Percentiles rank a stretch among this genome's conserved stretches.
Evolutionary conservation across 2,113 vertebrate species (phyloP).

Genomic region (Danio rerio): DNA sequence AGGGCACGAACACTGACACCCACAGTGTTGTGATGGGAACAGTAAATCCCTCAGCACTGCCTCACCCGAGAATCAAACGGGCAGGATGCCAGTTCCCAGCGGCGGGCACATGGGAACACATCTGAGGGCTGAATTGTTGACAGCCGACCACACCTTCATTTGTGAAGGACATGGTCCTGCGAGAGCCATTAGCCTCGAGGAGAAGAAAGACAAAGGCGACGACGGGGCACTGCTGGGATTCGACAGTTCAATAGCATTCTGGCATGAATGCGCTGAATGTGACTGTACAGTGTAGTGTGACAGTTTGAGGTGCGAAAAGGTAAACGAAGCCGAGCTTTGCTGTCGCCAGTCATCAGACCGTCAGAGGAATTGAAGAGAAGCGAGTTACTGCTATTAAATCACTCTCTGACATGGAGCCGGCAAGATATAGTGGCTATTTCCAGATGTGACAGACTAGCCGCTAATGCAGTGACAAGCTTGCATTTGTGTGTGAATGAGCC

Average conservation of each 20-base stretch:
- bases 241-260: slow-evolving; percentile 19
- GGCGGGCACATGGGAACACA: slow-evolving; percentile 16
- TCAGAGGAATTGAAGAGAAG: background rate
- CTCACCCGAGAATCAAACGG: slow-evolving; percentile 34
- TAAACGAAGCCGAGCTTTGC: slow-evolving; percentile 23
- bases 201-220: slow-evolving; percentile 25
- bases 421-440: slow-evolving; percentile 16
- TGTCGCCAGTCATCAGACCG: slow-evolving; percentile 23
- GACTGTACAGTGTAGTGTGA: slow-evolving; percentile 34
- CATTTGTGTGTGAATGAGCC: slow-evolving; percentile 1
- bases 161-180: slow-evolving; percentile 32
- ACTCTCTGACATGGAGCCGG: slow-evolving; percentile 26
- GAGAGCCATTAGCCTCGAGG: slow-evolving; percentile 37
- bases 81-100: slow-evolving; percentile 38
- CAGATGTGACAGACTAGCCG: slow-evolving; percentile 29
- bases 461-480: slow-evolving; percentile 2
- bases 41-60: slow-evolving; percentile 42
- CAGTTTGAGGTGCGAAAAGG: slow-evolving; percentile 15
- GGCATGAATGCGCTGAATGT: slow-evolving; percentile 2
- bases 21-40: slow-evolving; percentile 34
- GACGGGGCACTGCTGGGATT: slow-evolving; percentile 12
- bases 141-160: slow-evolving; percentile 34
- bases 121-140: slow-evolving; percentile 28
- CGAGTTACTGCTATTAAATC: slow-evolving; percentile 44
- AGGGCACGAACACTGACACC: slow-evolving; percentile 24